Percentiles rank a stretch among this genome's conserved stretches.
These are phyloP conservation scores for Papilio machaon DNA, from an alignment of 1,140 invertebrate species.

Conservation along the genomic window DNA sequence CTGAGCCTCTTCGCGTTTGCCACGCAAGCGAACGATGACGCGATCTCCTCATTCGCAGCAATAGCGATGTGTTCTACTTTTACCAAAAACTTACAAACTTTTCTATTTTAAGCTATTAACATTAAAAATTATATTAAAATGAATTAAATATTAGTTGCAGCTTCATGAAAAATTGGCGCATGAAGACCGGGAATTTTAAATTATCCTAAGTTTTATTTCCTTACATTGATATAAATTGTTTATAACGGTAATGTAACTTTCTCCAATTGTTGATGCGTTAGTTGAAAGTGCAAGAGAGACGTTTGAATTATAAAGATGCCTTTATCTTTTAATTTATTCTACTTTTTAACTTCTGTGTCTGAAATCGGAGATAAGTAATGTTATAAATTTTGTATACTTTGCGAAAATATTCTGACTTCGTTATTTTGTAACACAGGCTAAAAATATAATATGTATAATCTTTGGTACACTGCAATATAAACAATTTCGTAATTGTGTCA, in stretches of 20 bases:
- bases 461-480: background rate
- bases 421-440: background rate
- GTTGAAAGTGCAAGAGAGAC: slow-evolving; percentile 14
- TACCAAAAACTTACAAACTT: slow-evolving; percentile 52
- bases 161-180: background rate
- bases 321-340: background rate
- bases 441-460: background rate
- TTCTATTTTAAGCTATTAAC: background rate
- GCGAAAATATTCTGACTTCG: background rate
- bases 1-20: slow-evolving; percentile 59
- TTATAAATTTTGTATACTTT: no score
- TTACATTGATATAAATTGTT: slow-evolving; percentile 1
- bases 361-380: background rate
- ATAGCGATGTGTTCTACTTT: slow-evolving; percentile 64
- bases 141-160: background rate
- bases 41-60: slow-evolving; percentile 57
- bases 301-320: background rate
- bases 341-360: background rate
- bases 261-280: slow-evolving; percentile 20
- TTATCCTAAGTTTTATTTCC: background rate
- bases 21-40: slow-evolving; percentile 75
- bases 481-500: background rate
- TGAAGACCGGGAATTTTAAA: background rate
- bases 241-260: slow-evolving; percentile 9
- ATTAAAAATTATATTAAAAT: background rate